Base-by-base conservation (phyloP, 2,113 vertebrate species). In the Myiopsitta monachus region DNA sequence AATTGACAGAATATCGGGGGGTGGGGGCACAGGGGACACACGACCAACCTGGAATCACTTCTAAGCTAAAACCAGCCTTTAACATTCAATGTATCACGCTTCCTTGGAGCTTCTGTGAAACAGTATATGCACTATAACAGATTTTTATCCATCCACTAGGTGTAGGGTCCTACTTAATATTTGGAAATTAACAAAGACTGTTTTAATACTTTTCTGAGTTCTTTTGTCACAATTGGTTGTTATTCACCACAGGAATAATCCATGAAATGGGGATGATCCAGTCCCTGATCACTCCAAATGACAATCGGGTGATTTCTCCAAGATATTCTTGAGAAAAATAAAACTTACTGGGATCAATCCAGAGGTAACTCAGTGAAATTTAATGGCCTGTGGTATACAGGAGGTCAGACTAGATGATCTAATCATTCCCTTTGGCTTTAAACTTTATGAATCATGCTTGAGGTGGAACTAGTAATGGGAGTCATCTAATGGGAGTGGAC, bases 401-500 rank as follows among this genome's bases (percentile, higher is more conserved):
- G 85, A 96, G 95, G 92, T 95, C 95, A 96, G 86, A 76, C 36
- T 82, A 49, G 64, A 94, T 96, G 92, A 96, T 82, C 83, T 96
- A 84, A 96, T 94, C 80, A 72, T 57, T 76, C 90, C 86, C 49
- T 84, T 90, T 95, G 94, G 95, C 92, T 90, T 93, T 89, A 87
- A 95, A 94, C 86, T 95, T 90, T 66, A 94, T 97, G 95, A 97
- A 87, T 96, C 95, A 96, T 92, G 66, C 77, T 88, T 47, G 88
- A 97, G 95, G 88, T 97, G 94, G 96, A 96, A 95, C 95, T 94
- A 75, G 94, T 80, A 94, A 95, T 70, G 73, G 75, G 84, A 95
- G 87, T 94, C 87, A 83, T 96, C 87, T 94, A 95, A 95, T 95
- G 93, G 94, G 94, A 97, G 95, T 93, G 90, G 88, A 97, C 94